These are phyloP conservation scores for Caenorhabditis briggsae DNA, from an alignment of 1,140 invertebrate species.

Conservation along the genomic window DNA sequence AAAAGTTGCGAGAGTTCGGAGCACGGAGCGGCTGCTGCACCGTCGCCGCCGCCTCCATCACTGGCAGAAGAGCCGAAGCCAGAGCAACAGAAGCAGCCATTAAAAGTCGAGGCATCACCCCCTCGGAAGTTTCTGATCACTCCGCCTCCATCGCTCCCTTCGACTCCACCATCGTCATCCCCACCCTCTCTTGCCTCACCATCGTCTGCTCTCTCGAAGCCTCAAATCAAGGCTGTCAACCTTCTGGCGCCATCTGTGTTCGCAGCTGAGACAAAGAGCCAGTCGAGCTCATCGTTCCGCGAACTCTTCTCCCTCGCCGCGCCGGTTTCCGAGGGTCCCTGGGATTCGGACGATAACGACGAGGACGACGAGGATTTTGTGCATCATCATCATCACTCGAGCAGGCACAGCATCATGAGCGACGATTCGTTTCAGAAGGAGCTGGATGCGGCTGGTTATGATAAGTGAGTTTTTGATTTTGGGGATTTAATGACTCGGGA, in stretches of 20 bases:
- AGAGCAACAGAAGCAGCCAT: background rate
- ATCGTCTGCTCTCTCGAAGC: background rate
- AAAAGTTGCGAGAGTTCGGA: constrained; percentile 30
- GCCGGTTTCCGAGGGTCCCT: background rate
- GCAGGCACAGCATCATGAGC: constrained; percentile 41
- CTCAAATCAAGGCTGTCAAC: background rate
- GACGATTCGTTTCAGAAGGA: constrained; percentile 42
- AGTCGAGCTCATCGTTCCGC: constrained; percentile 17
- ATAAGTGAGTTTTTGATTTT: constrained; percentile 44
- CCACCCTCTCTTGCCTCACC: no score
- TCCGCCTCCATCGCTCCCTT: background rate
- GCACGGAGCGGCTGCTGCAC: constrained; percentile 7
- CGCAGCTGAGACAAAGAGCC: background rate
- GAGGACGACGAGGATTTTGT: constrained; percentile 10
- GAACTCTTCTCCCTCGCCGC: constrained; percentile 15
- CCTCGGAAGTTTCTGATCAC: background rate
- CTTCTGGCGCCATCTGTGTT: constrained; percentile 20
- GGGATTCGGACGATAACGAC: constrained; percentile 21
- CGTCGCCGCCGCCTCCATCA: background rate
- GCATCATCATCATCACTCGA: background rate
- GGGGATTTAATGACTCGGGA: no score
- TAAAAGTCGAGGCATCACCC: background rate
- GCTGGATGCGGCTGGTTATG: constrained; percentile 47
- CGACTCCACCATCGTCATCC: background rate
- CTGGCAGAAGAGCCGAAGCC: no score